A percentile compares a stretch with the other conserved stretches of the same genome.
Conservation (phyloP, 1,140 invertebrate genomes). For the Heliconius melpomene region DNA sequence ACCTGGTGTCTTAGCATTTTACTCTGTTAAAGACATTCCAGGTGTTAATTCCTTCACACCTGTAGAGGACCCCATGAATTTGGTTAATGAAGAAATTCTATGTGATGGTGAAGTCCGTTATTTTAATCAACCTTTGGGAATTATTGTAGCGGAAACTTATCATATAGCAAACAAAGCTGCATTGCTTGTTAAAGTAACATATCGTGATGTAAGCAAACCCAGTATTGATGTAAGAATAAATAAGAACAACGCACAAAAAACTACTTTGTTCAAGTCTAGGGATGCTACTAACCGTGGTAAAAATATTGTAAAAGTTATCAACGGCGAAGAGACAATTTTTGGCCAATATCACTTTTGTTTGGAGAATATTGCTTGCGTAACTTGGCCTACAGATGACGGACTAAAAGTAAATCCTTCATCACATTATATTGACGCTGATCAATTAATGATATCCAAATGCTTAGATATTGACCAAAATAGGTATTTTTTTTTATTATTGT, state of each 20-base stretch:
- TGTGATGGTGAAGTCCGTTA: constrained; percentile 80
- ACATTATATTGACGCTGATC: constrained; percentile 80
- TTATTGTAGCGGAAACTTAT: constrained; percentile 86
- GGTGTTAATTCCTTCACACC: constrained; percentile 84
- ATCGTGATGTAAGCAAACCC: constrained; percentile 62
- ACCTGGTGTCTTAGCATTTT: constrained; percentile 86
- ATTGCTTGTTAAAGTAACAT: constrained; percentile 84
- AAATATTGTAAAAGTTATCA: constrained; percentile 67
- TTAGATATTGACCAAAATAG: constrained; percentile 72
- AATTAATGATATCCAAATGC: constrained; percentile 79
- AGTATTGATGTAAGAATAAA: constrained; percentile 51
- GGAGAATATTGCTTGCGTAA: constrained; percentile 83
- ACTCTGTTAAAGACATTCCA: constrained; percentile 88
- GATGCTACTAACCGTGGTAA: constrained; percentile 48
- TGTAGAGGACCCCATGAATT: constrained; percentile 75
- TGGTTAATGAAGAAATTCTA: constrained; percentile 81
- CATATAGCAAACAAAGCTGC: constrained; percentile 84
- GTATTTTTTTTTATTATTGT: constrained; percentile 21
- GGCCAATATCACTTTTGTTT: constrained; percentile 68
- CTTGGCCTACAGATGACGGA: constrained; percentile 84
- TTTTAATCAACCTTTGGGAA: constrained; percentile 88
- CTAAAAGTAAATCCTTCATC: constrained; percentile 48
- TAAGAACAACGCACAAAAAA: constrained; percentile 46
- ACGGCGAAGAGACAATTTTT: constrained; percentile 52
- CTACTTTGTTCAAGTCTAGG: constrained; percentile 58